Percentiles rank a stretch among this genome's conserved stretches.
phyloP scores from a whole-genome alignment of 2,888 invertebrate species.

The Argyresthia goedartella region DNA sequence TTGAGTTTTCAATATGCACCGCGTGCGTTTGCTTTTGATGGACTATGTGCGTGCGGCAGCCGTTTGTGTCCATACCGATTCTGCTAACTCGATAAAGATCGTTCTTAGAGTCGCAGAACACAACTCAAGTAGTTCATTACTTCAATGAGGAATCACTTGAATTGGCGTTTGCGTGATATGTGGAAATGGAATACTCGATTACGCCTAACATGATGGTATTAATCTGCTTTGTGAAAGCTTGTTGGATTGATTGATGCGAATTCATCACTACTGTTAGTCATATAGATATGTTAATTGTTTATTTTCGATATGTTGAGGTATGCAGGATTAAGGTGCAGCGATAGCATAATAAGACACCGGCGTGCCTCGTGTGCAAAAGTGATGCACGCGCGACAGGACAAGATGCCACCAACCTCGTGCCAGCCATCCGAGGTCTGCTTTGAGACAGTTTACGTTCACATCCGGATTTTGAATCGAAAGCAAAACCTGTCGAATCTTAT shows the following conservation, averaged over 20 bases:
- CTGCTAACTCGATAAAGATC: constrained; percentile 4
- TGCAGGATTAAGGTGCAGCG: constrained; percentile 22
- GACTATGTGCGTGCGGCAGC: constrained; percentile 19
- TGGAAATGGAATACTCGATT: too few relatives aligned
- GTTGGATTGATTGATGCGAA: too few relatives aligned
- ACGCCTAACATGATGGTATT: too few relatives aligned
- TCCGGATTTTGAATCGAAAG: too few relatives aligned
- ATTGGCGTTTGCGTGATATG: constrained; percentile 17
- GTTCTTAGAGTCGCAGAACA: neutral
- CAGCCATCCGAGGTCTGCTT: neutral
- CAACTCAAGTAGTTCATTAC: neutral
- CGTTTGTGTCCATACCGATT: neutral
- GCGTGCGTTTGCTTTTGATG: constrained; percentile 3
- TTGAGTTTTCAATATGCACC: constrained; percentile 53
- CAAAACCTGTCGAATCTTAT: too few relatives aligned
- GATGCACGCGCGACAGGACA: constrained; percentile 52
- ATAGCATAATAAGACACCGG: constrained; percentile 41
- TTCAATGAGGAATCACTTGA: neutral
- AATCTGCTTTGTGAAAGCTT: too few relatives aligned
- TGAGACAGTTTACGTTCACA: too few relatives aligned
- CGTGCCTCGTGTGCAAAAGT: constrained; percentile 22
- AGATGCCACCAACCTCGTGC: neutral
- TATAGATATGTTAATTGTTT: too few relatives aligned
- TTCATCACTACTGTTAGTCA: too few relatives aligned
- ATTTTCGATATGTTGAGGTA: too few relatives aligned